Base-by-base conservation (phyloP, 2,888 invertebrate genomes). In the Thelaira solivaga region DNA sequence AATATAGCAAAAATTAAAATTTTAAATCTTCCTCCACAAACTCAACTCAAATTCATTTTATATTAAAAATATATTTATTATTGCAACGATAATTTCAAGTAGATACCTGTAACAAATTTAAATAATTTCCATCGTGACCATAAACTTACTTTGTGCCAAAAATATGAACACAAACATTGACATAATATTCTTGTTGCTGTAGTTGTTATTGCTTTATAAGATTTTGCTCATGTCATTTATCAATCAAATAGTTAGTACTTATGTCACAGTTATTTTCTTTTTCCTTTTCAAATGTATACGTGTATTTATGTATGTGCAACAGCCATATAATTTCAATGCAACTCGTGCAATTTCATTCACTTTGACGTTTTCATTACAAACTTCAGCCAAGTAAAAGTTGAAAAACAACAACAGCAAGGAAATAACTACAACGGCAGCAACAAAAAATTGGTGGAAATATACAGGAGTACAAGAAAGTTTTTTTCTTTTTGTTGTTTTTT, bases 301-400 rank as follows among this genome's bases (percentile, higher is more conserved):
- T n/a, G n/a, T n/a, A n/a, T n/a, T n/a, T n/a, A n/a, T n/a, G 29
- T 61, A 47, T 68, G 74, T 61, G 61, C 67, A 75, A 75, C 67
- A 75, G 24, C 45, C 74, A 55, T 75, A 55, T 62, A 75, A 75
- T 68, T 61, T 53, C 45, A 47, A 6, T 67, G 61, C 61, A 53
- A 61, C 53, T 67, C 26, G 51, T 74, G 43, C 62, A 49, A 10
- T 57, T 77, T 73, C 55, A 62, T 77, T 61, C 43, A 49, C 55
- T 67, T 61, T 77, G 74, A 68, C 74, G 47, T 71, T 51, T 71
- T 69, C 74, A 75, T 75, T 75, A 75, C 67, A 61, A 75, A 68
- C 36, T 51, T 39, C 34, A 65, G 41, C 20, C 47, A 72, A 57
- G 68, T n/a, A 55, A 51, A 64, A 53, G 29, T 47, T 20, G 53